A percentile compares a stretch with the other conserved stretches of the same genome.
These are phyloP conservation scores for Noctua pronuba DNA, from an alignment of 2,888 invertebrate species.

Conservation along the genomic window DNA sequence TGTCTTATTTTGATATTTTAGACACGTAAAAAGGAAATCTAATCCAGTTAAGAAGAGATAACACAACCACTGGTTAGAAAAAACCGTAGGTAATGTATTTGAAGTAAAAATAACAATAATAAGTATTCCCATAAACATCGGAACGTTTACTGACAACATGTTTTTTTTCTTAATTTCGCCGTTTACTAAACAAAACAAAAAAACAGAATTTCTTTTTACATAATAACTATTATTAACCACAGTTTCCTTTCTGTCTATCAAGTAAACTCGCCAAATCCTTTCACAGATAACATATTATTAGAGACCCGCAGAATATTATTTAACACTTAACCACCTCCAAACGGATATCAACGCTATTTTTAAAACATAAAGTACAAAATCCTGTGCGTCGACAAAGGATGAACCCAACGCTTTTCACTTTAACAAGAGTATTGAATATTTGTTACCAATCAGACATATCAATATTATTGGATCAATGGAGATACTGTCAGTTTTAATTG, in stretches of 20 bases:
- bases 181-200: neutral
- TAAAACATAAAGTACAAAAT: conserved; percentile 22
- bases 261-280: conserved; percentile 57
- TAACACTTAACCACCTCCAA: conserved; percentile 7
- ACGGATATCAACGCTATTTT: conserved; percentile 9
- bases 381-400: neutral
- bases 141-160: neutral
- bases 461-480: conserved; percentile 78
- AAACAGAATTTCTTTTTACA: too few relatives aligned
- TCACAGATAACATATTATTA: conserved; percentile 36
- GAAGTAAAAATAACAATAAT: neutral
- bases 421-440: conserved; percentile 73
- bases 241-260: conserved; percentile 28
- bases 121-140: neutral
- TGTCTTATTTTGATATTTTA: neutral
- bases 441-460: conserved; percentile 78
- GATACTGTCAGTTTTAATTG: conserved; percentile 82
- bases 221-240: conserved; percentile 9
- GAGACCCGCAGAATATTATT: conserved; percentile 57
- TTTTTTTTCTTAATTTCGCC: neutral
- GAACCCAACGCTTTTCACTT: conserved; percentile 66
- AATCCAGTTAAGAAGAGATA: neutral
- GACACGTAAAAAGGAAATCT: neutral
- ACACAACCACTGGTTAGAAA: neutral
- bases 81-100: neutral